A percentile compares a stretch with the other conserved stretches of the same genome.
Evolutionary conservation across 2,113 vertebrate species (phyloP).

Genomic region (Zosterops pallidus): DNA sequence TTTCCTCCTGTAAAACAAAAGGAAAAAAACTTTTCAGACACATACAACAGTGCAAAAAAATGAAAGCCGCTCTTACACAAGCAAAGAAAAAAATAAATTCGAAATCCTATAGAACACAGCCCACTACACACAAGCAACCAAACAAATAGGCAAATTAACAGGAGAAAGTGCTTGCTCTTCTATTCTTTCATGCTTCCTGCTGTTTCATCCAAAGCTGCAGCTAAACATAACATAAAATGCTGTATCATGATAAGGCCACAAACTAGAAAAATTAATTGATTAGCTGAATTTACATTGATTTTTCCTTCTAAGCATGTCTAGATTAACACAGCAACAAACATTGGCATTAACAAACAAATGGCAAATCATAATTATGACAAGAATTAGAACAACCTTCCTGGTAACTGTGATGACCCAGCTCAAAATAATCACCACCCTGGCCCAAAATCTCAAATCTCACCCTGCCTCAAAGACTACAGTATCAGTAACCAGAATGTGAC

Average conservation of each 20-base stretch:
- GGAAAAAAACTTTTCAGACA: background rate
- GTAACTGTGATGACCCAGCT: background rate
- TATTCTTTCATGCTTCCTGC: background rate
- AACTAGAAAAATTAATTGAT: background rate
- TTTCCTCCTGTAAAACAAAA: constrained; percentile 33
- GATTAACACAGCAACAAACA: background rate
- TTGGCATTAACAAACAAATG: background rate
- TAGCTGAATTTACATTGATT: background rate
- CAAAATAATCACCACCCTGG: background rate
- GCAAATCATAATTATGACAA: background rate
- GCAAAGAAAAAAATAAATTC: background rate
- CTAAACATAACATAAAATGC: background rate
- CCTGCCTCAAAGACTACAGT: background rate
- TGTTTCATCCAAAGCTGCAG: background rate
- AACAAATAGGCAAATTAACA: background rate
- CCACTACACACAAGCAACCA: background rate
- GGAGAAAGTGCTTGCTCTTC: background rate
- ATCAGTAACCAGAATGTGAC: background rate
- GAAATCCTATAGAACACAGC: background rate
- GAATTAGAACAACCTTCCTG: background rate
- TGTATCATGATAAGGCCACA: background rate
- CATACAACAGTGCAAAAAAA: background rate
- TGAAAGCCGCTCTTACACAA: accelerated
- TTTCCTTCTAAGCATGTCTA: background rate
- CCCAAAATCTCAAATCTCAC: background rate